A percentile compares a stretch with the other conserved stretches of the same genome.
These are phyloP conservation scores for Macrosiphum euphorbiae DNA, from an alignment of 2,888 invertebrate species.

Conservation along the genomic window DNA sequence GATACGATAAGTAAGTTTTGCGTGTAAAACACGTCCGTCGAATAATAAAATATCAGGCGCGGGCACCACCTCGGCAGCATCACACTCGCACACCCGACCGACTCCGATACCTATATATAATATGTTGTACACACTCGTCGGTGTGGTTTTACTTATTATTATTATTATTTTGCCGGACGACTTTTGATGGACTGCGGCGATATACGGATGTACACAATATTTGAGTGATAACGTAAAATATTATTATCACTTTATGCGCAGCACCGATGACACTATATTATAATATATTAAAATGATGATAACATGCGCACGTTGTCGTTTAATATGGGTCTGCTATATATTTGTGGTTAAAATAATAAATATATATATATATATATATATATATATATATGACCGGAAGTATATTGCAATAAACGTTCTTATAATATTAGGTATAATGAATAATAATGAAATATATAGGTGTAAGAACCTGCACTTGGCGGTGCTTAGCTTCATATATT, in stretches of 20 bases:
- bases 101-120: no score
- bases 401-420: background rate
- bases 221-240: background rate
- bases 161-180: background rate
- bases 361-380: background rate
- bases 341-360: background rate
- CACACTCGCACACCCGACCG: background rate
- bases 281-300: no score
- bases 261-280: background rate
- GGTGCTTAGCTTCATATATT: background rate
- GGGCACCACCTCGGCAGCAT: background rate
- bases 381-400: background rate
- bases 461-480: background rate
- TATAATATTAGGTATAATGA: background rate
- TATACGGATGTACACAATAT: background rate
- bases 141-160: background rate
- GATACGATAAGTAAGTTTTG: slow-evolving; percentile 45
- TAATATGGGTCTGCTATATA: background rate
- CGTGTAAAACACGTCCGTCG: slow-evolving; percentile 49
- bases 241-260: background rate
- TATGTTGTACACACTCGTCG: background rate
- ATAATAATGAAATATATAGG: background rate
- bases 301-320: background rate
- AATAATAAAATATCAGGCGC: slow-evolving; percentile 42
- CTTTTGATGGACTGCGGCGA: background rate